A percentile compares a stretch with the other conserved stretches of the same genome.
Conservation (phyloP, 2,113 vertebrate species). For the Lonchura striata region DNA sequence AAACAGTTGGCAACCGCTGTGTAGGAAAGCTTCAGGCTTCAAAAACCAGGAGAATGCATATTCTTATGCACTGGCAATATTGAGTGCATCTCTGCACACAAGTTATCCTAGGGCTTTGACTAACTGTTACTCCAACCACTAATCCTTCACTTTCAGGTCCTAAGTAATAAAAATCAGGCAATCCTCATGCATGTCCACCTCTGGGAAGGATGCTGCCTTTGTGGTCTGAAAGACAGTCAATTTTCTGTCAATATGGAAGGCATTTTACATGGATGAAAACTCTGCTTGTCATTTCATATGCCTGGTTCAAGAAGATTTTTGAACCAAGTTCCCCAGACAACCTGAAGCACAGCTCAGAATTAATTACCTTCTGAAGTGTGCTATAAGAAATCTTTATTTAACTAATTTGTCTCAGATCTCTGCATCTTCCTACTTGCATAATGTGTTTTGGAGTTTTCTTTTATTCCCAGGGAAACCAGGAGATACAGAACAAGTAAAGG, state of each 20-base stretch:
- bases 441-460: background rate
- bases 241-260: background rate
- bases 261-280: background rate
- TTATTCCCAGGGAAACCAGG: conserved; percentile 52
- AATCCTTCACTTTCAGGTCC: conserved; percentile 7
- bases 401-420: conserved; percentile 38
- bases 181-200: background rate
- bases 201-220: background rate
- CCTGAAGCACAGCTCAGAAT: background rate
- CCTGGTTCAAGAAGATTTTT: background rate
- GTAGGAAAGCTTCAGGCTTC: background rate
- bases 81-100: background rate
- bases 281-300: background rate
- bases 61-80: background rate
- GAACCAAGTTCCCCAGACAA: background rate
- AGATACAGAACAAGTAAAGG: conserved; percentile 53
- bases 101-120: background rate
- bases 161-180: background rate
- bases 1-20: background rate
- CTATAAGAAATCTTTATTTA: background rate
- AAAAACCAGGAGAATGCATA: background rate
- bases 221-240: background rate
- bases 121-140: background rate
- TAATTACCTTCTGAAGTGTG: background rate
- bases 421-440: conserved; percentile 27